Base-by-base conservation (phyloP, 2,888 invertebrate species). In the Epistrophella euchroma region DNA sequence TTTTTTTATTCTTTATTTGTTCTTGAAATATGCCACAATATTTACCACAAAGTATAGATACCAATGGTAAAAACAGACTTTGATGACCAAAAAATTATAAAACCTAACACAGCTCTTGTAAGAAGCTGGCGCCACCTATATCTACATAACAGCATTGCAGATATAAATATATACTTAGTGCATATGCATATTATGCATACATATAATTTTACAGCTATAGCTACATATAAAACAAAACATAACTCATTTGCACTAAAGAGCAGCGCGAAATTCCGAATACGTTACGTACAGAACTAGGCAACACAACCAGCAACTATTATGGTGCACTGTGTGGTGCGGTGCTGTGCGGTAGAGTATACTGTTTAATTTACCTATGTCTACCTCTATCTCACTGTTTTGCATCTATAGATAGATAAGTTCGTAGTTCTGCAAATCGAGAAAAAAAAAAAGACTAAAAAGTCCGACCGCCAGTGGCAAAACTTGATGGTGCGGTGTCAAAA, bases 61-160 rank as follows among this genome's bases (percentile, higher is more conserved):
- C 19, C 7, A 40, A 60, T 22, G 10, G 32, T 17, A 56, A 40
- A 43, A 62, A 15, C 47, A 40, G 52, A 35, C 70, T 47, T 6
- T 71, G 50, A 74, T 74, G 82, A 71, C 68, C 73, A 73, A 71
- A 86, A 45, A 19, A 11, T 81, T 73, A 76, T 62, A 80, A 75
- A 64, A 64, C 40, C 70, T 50, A 74, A 64, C 71, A 56, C 43
- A 73, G 62, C 47, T 70, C 62, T 62, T 62, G 58, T 52, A 17
- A 15, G 70, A 58, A 50, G 45, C 77, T 86, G 86, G 86, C 86
- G 86, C 86, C 86, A 86, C 62, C 74, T 71, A 52, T 68, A 45
- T 40, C 73, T 58, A 62, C 60, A 56, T 50, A 40, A 47, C 37
- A 52, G 52, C 52, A 52, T 47, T 32, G 32, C 52, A 68, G 15